Percentiles rank a stretch among this genome's conserved stretches.
phyloP scores from a whole-genome alignment of 2,113 vertebrate species.

The Labeo rohita region DNA sequence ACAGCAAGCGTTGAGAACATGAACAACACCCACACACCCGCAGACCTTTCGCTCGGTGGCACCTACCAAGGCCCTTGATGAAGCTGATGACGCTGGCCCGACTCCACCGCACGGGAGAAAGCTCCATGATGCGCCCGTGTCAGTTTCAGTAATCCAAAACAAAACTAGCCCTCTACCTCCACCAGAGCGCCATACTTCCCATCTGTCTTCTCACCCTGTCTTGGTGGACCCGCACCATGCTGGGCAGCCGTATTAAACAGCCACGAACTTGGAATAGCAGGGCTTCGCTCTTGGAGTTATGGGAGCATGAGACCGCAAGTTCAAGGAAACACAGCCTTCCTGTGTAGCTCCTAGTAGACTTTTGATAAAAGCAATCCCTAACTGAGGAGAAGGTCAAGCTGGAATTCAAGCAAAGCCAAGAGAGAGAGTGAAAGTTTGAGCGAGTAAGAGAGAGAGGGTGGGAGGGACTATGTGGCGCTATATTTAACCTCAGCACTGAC shows the following conservation, averaged over 20 bases:
- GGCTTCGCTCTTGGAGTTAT: background rate
- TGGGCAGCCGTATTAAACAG: background rate
- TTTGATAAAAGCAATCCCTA: conserved; percentile 74
- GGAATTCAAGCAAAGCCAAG: conserved; percentile 89
- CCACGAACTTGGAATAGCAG: background rate
- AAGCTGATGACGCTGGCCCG: conserved; percentile 91
- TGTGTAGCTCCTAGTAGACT: conserved; percentile 62
- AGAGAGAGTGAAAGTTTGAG: conserved; percentile 53
- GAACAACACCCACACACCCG: conserved; percentile 32
- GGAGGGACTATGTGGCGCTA: conserved; percentile 10
- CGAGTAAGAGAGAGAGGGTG: conserved; percentile 24
- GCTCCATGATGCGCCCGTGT: conserved; percentile 77
- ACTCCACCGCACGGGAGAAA: conserved; percentile 91
- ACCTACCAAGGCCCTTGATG: conserved; percentile 96
- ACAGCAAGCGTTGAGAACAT: conserved; percentile 3
- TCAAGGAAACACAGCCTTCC: conserved; percentile 37
- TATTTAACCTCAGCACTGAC: conserved; percentile 36
- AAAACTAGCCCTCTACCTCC: conserved; percentile 38
- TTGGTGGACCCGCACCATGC: background rate
- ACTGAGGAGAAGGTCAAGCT: conserved; percentile 77
- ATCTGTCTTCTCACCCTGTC: background rate
- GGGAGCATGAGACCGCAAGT: conserved; percentile 1
- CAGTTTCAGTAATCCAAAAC: conserved; percentile 41
- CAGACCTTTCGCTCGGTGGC: background rate
- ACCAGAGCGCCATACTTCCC: background rate